A percentile compares a stretch with the other conserved stretches of the same genome.
These are phyloP conservation scores for Rhopalosiphum padi DNA, from an alignment of 1,140 invertebrate genomes.

Conservation along the genomic window DNA sequence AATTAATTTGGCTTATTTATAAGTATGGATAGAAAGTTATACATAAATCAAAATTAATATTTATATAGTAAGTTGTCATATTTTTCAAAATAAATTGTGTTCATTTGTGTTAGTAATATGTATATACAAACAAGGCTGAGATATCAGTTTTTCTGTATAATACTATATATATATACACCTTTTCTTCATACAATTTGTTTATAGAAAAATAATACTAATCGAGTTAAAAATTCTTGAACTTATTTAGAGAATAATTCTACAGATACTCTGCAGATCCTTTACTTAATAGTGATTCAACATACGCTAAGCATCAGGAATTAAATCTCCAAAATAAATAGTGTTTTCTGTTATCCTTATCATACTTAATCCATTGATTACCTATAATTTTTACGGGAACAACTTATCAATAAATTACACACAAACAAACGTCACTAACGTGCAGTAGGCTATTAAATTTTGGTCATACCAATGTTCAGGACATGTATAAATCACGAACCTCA, in stretches of 20 bases:
- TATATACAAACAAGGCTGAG: no score
- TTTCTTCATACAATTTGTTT: background rate
- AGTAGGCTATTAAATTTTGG: background rate
- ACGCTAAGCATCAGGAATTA: background rate
- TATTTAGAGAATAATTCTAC: background rate
- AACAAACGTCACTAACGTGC: background rate
- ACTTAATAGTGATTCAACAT: background rate
- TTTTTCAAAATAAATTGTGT: background rate
- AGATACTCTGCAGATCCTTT: background rate
- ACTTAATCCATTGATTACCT: background rate
- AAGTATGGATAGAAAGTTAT: background rate
- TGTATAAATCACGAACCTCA: constrained; percentile 15
- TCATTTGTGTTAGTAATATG: no score
- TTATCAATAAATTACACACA: background rate
- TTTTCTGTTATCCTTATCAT: background rate
- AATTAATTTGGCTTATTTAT: background rate
- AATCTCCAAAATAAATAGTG: background rate
- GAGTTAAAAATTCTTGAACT: background rate
- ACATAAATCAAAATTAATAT: background rate
- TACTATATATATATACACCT: no score
- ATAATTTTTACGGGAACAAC: background rate
- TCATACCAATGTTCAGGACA: background rate
- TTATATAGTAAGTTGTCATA: background rate
- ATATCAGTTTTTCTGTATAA: background rate
- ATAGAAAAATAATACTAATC: background rate